Percentiles rank a stretch among this genome's conserved stretches.
Evolutionary conservation across 1,140 invertebrate genomes (phyloP).

Genomic region (Psilanteris sp.): DNA sequence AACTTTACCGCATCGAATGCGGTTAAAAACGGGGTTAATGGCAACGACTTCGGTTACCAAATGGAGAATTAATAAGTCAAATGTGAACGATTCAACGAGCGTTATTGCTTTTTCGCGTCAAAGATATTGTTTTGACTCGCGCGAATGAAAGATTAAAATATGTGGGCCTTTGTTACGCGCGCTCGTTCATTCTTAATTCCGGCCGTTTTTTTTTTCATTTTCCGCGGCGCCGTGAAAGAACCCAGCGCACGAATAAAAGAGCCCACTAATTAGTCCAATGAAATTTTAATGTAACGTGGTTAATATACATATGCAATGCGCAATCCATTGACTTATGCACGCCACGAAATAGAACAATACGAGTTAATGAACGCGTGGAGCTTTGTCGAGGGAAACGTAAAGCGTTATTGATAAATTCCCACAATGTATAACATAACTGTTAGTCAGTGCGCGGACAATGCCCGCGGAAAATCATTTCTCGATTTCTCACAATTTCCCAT

Average conservation of each 20-base stretch:
- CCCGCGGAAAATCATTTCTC: constrained; percentile 17
- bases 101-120: too few relatives aligned
- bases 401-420: constrained; percentile 50
- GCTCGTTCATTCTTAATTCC: too few relatives aligned
- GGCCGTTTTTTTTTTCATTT: too few relatives aligned
- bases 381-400: constrained; percentile 15
- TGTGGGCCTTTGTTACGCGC: too few relatives aligned
- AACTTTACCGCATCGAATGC: constrained; percentile 34
- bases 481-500: constrained; percentile 34
- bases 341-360: constrained; percentile 47
- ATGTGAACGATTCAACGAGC: background rate
- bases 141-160: too few relatives aligned
- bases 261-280: constrained; percentile 22
- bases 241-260: constrained; percentile 27
- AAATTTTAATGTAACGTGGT: constrained; percentile 19
- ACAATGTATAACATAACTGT: constrained; percentile 11
- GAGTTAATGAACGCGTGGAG: constrained; percentile 38
- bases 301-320: constrained; percentile 33
- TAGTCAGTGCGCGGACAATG: constrained; percentile 9
- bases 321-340: constrained; percentile 40
- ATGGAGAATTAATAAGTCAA: too few relatives aligned
- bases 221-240: too few relatives aligned
- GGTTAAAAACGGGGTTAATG: constrained; percentile 18
- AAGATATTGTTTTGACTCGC: too few relatives aligned
- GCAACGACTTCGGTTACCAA: background rate